Percentiles rank a stretch among this genome's conserved stretches.
phyloP scores from a whole-genome alignment of 2,888 invertebrate genomes.

The Hyposoter didymator region DNA sequence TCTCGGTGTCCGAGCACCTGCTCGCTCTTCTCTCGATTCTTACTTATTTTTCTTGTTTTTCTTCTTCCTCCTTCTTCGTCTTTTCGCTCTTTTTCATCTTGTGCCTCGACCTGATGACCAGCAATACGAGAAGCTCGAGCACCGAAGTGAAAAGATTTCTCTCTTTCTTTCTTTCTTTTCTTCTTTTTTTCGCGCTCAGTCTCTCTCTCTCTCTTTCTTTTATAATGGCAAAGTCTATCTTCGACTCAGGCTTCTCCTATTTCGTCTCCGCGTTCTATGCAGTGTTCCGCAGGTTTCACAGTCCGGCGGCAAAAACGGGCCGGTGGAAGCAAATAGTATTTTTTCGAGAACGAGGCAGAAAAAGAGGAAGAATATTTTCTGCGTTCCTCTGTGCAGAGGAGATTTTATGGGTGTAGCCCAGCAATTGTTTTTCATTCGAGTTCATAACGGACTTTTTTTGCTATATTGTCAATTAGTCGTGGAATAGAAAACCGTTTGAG shows the following conservation, averaged over 20 bases:
- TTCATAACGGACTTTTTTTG: slow-evolving; percentile 12
- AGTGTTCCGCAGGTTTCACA: slow-evolving; percentile 7
- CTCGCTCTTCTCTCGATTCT: slow-evolving; percentile 49
- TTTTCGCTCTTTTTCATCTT: slow-evolving; percentile 40
- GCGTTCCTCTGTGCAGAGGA: neutral
- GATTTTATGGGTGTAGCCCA: neutral
- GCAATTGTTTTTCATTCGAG: slow-evolving; percentile 20
- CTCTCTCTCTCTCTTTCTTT: neutral
- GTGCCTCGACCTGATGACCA: slow-evolving; percentile 34
- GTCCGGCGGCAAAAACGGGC: slow-evolving; percentile 15
- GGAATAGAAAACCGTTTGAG: neutral
- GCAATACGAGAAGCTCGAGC: slow-evolving; percentile 61
- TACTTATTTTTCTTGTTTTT: slow-evolving; percentile 32
- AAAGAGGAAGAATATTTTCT: neutral
- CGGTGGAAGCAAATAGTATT: neutral
- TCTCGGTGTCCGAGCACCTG: slow-evolving; percentile 58
- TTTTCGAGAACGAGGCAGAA: neutral
- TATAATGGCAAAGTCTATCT: slow-evolving; percentile 17
- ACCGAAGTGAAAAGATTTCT: slow-evolving; percentile 54
- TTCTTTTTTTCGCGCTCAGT: neutral
- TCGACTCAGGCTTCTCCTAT: slow-evolving; percentile 25
- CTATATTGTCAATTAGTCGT: slow-evolving; percentile 17
- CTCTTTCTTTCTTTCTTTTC: neutral
- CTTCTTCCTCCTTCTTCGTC: slow-evolving; percentile 9
- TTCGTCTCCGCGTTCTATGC: slow-evolving; percentile 18